A percentile compares a stretch with the other conserved stretches of the same genome.
phyloP scores from a whole-genome alignment of 2,797 vertebrate species.

The Diplodus puntazzo region DNA sequence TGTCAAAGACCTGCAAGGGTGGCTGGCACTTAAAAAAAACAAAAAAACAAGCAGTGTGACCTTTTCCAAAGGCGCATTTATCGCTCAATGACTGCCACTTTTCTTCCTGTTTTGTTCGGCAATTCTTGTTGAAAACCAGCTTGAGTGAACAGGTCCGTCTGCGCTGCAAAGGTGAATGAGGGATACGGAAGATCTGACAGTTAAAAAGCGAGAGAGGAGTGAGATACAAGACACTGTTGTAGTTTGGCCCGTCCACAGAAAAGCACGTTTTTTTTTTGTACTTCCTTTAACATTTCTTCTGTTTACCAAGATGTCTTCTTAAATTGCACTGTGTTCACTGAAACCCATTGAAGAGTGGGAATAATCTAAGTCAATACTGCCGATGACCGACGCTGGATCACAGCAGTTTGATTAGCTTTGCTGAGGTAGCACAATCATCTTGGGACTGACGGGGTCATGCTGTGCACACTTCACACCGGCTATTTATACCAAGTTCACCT shows the following conservation, averaged over 20 bases:
- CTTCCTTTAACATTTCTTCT: not conserved
- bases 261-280: not conserved
- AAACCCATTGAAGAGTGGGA: not conserved
- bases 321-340: not conserved
- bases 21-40: constrained; percentile 49
- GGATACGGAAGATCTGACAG: constrained; percentile 10
- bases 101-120: not conserved
- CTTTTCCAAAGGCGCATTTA: constrained; percentile 60
- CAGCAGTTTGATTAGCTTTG: constrained; percentile 21
- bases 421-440: not conserved
- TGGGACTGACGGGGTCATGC: not conserved
- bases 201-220: not conserved
- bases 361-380: not conserved
- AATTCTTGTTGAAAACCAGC: constrained; percentile 23
- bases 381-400: constrained; percentile 6
- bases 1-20: constrained; percentile 44
- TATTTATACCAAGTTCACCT: constrained; percentile 60
- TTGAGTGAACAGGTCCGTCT: constrained; percentile 35
- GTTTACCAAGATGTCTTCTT: not conserved
- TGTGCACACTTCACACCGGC: constrained; percentile 15
- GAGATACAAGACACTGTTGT: not conserved
- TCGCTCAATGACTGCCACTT: constrained; percentile 48
- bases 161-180: constrained; percentile 4
- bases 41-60: constrained; percentile 45
- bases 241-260: not conserved